These are phyloP conservation scores for Tachina lurida DNA, from an alignment of 2,888 invertebrate species.

Conservation along the genomic window DNA sequence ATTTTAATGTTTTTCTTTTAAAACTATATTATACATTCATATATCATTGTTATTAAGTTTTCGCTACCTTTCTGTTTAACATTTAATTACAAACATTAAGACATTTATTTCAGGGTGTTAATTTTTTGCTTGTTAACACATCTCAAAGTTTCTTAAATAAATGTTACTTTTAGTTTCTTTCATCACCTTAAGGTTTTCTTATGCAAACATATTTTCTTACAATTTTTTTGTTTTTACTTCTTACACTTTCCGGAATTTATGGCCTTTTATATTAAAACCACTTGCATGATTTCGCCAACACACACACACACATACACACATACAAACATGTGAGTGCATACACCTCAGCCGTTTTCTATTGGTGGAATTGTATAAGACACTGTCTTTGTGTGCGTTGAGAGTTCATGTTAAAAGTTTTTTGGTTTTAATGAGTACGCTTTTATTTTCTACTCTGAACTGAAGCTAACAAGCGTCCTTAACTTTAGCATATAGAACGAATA, in stretches of 20 bases:
- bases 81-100: constrained; percentile 36
- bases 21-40: not conserved
- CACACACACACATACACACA: too few relatives aligned
- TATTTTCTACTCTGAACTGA: not conserved
- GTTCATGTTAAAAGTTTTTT: constrained; percentile 11
- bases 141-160: constrained; percentile 30
- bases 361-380: not conserved
- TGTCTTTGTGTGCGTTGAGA: not conserved
- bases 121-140: constrained; percentile 60
- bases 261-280: constrained; percentile 44
- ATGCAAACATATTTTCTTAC: not conserved
- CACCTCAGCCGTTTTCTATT: constrained; percentile 5
- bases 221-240: not conserved
- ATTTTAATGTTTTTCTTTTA: not conserved
- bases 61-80: constrained; percentile 12
- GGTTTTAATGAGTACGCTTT: constrained; percentile 17
- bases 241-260: constrained; percentile 38
- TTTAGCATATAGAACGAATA: not conserved
- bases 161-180: constrained; percentile 46
- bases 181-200: constrained; percentile 40
- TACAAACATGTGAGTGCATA: constrained; percentile 8
- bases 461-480: not conserved
- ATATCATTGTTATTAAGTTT: not conserved
- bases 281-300: constrained; percentile 7
- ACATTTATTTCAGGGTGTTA: constrained; percentile 44